phyloP scores from a whole-genome alignment of 2,888 invertebrate species.

The Gortyna flavago region DNA sequence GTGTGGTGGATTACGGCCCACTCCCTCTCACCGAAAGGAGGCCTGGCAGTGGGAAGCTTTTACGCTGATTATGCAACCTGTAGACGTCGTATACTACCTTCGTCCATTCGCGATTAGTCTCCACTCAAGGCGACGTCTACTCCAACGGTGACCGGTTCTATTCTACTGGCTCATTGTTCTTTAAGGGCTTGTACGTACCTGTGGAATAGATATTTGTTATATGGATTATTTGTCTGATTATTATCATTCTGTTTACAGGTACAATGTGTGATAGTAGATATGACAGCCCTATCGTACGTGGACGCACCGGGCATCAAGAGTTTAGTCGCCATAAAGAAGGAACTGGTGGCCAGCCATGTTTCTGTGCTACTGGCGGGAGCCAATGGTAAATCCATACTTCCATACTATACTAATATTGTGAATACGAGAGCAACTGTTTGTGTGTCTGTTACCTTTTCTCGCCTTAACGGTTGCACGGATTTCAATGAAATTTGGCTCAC shows the following conservation, averaged over 20 bases:
- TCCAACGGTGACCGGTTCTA: background rate
- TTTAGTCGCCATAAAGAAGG: constrained; percentile 89
- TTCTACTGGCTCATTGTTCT: background rate
- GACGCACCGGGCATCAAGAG: constrained; percentile 93
- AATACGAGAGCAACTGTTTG: background rate
- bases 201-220: too few relatives aligned
- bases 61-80: too few relatives aligned
- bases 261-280: constrained; percentile 92
- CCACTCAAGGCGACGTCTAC: background rate
- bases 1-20: too few relatives aligned
- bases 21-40: too few relatives aligned
- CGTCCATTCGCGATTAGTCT: background rate
- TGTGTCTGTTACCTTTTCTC: background rate
- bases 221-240: too few relatives aligned
- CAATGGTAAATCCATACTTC: constrained; percentile 86
- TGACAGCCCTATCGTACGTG: constrained; percentile 92
- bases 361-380: constrained; percentile 91
- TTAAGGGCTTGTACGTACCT: background rate
- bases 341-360: constrained; percentile 89
- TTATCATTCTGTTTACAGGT: constrained; percentile 75
- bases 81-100: background rate
- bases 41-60: too few relatives aligned
- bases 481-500: background rate
- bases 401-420: background rate
- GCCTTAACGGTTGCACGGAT: background rate